phyloP scores from a whole-genome alignment of 1,140 invertebrate species.

The Hormaphis cornu region DNA sequence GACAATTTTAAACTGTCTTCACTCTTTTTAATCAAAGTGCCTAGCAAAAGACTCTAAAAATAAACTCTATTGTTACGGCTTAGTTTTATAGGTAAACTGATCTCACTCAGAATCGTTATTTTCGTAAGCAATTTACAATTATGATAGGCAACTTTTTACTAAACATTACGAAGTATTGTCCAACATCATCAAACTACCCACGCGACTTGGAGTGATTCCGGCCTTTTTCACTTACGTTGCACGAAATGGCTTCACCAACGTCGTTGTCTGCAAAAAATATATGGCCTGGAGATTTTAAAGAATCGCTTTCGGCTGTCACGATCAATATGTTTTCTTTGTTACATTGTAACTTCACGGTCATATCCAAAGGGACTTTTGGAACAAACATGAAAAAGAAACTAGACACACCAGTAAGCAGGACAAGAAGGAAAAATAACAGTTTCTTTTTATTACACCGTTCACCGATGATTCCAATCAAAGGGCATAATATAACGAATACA shows the following conservation, averaged over 20 bases:
- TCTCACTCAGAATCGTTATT: no score
- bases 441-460: conserved; percentile 70
- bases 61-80: no score
- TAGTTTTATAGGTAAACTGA: no score
- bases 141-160: no score
- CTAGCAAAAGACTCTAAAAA: no score
- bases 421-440: conserved; percentile 51
- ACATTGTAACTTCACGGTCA: not conserved
- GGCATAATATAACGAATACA: conserved; percentile 66
- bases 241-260: not conserved
- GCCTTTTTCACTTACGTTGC: not conserved
- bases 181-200: no score
- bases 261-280: not conserved
- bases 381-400: not conserved
- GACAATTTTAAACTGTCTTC: no score
- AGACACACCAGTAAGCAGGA: not conserved
- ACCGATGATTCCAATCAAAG: conserved; percentile 65
- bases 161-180: no score
- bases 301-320: no score
- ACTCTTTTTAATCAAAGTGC: no score
- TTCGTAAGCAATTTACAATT: no score
- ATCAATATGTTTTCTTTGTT: not conserved
- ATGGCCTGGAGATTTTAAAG: not conserved
- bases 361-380: not conserved
- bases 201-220: no score